These are phyloP conservation scores for Alces alces DNA, from an alignment of 2,113 vertebrate species.

Conservation along the genomic window DNA sequence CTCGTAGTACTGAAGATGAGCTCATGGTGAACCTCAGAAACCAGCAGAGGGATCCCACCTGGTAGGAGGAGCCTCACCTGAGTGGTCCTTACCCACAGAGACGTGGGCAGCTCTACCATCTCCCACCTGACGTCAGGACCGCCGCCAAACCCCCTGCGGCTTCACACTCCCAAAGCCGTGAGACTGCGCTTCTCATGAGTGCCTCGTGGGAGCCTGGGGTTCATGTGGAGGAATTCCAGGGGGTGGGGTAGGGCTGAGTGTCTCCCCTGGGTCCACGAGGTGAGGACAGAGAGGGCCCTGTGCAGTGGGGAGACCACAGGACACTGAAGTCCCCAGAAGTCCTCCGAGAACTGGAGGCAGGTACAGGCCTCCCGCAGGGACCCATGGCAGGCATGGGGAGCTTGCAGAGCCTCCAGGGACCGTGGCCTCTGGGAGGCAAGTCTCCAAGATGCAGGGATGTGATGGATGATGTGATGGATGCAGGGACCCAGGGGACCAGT, in stretches of 20 bases:
- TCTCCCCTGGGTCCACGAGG: accelerated
- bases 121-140: accelerated
- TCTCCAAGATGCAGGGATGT: not conserved
- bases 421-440: not conserved
- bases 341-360: not conserved
- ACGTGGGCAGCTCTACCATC: not conserved
- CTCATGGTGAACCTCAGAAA: not conserved
- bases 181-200: accelerated
- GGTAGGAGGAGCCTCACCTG: accelerated
- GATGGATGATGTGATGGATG: not conserved
- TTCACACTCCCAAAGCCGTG: not conserved
- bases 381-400: not conserved
- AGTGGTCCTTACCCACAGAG: not conserved
- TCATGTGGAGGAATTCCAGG: not conserved
- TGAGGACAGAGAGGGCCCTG: not conserved
- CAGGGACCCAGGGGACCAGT: not conserved
- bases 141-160: not conserved
- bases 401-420: not conserved
- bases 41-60: not conserved
- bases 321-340: not conserved
- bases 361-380: accelerated
- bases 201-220: not conserved
- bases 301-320: accelerated
- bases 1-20: accelerated
- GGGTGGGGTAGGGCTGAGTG: not conserved